Base-by-base conservation (phyloP, 2,888 invertebrate species). In the Drosophila melanosoma region DNA sequence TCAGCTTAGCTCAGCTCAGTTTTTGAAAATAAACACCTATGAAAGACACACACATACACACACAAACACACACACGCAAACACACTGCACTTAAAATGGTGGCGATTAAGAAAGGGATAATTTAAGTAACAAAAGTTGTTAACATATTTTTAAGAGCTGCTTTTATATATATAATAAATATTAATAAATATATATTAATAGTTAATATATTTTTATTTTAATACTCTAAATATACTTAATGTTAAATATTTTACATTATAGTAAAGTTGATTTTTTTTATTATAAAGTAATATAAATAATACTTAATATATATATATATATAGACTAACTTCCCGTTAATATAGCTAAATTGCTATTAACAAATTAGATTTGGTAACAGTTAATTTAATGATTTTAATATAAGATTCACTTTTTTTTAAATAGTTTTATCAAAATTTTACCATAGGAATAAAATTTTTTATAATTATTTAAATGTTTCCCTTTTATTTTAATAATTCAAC, bases 1-100 rank as follows among this genome's bases (percentile, higher is more conserved):
- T 68, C 76, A 59, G 63, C 63, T 42, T 11, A 42, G 70, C 72
- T 36, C 23, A 23, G 20, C 20, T 52, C 52, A 72, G 76, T 69
- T 63, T 82, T 26, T 79, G 81, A 79, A 87, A 83, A 77, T 85
- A 87, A 85, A 82, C 87, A 83, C 87, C 87, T 79, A 45, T 71
- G 23, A 48, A 26, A 33, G 33, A 54, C 33, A 68, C 57, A 69
- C 68, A 61, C 54, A 64, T 38, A 68, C 60, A 40, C 42, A 40
- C 36, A 51, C 64, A 26, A 23, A 23, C 36, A 8, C 20, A 45
- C 15, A 15, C 23, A 5, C 32, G 26, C 6, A 7, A 8, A 20
- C 36, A 8, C 20, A 45, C 15, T 23, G 15, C 8, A 8, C 45
- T 23, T 45, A 7, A 45, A 23, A 45, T 23, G 40, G 1, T 20